These are phyloP conservation scores for Chiroxiphia lanceolata DNA, from an alignment of 2,797 vertebrate species.

Conservation along the genomic window DNA sequence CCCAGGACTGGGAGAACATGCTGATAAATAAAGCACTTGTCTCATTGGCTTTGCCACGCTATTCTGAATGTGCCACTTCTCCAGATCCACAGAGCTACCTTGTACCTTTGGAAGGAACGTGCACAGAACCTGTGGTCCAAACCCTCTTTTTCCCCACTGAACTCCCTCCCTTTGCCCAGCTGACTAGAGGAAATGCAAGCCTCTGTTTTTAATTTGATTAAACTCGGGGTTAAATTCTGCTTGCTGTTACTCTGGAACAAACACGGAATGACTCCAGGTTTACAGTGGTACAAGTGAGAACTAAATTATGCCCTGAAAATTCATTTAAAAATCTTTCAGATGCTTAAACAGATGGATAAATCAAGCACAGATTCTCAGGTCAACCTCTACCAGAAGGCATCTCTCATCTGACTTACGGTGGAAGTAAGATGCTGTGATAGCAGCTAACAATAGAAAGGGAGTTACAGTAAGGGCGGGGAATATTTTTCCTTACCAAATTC, in stretches of 20 bases:
- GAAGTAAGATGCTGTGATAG: constrained; percentile 62
- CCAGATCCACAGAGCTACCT: background rate
- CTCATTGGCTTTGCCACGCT: background rate
- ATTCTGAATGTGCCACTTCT: background rate
- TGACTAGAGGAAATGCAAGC: background rate
- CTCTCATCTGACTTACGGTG: constrained; percentile 68
- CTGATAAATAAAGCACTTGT: background rate
- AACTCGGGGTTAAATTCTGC: background rate
- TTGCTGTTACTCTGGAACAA: constrained; percentile 19
- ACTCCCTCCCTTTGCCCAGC: background rate
- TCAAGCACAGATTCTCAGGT: constrained; percentile 62
- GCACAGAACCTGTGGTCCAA: background rate
- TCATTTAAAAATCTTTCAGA: constrained; percentile 61
- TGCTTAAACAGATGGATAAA: constrained; percentile 70
- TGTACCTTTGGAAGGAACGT: background rate
- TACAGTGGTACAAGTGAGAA: constrained; percentile 23
- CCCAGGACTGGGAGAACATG: background rate
- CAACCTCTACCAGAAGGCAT: constrained; percentile 67
- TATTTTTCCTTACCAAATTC: constrained; percentile 53
- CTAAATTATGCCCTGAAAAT: constrained; percentile 51
- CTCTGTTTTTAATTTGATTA: background rate
- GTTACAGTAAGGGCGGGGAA: constrained; percentile 30
- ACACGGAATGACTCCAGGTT: background rate
- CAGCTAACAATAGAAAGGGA: constrained; percentile 60
- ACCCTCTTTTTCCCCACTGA: background rate